These are phyloP conservation scores for Aurelia sp. DNA, from an alignment of 30 jellyfish, hydroid and myxozoan species.

Conservation along the genomic window DNA sequence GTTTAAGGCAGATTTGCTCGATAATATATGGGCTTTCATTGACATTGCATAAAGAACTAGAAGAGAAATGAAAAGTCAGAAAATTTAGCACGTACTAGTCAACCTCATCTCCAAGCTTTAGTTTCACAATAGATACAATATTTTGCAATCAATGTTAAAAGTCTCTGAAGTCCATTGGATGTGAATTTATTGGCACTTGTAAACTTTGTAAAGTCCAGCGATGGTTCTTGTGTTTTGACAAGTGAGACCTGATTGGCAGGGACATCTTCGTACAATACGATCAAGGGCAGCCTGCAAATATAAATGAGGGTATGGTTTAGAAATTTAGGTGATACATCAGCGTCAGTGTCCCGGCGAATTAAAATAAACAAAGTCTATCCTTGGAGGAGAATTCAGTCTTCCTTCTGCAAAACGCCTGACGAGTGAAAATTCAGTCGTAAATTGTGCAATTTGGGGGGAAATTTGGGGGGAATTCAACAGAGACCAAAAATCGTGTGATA, in stretches of 20 bases:
- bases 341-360: not conserved
- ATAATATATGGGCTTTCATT: no score
- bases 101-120: no score
- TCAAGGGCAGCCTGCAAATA: slow-evolving; percentile 43
- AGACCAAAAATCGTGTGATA: no score
- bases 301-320: not conserved
- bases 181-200: slow-evolving; percentile 23
- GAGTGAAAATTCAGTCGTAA: no score
- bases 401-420: not conserved
- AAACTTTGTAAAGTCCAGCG: slow-evolving; percentile 30
- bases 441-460: no score
- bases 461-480: no score
- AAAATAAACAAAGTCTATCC: not conserved
- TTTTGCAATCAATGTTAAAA: not conserved
- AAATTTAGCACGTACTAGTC: no score
- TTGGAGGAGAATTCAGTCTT: not conserved
- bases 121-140: not conserved
- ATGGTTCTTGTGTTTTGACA: slow-evolving; percentile 17
- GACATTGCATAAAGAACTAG: no score
- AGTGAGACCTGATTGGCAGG: slow-evolving; percentile 41
- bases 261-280: slow-evolving; percentile 50
- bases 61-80: no score
- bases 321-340: not conserved
- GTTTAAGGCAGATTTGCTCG: no score
- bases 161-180: not conserved